These are phyloP conservation scores for Fragum whitleyi DNA, from an alignment of 2,888 invertebrate species.

Conservation along the genomic window DNA sequence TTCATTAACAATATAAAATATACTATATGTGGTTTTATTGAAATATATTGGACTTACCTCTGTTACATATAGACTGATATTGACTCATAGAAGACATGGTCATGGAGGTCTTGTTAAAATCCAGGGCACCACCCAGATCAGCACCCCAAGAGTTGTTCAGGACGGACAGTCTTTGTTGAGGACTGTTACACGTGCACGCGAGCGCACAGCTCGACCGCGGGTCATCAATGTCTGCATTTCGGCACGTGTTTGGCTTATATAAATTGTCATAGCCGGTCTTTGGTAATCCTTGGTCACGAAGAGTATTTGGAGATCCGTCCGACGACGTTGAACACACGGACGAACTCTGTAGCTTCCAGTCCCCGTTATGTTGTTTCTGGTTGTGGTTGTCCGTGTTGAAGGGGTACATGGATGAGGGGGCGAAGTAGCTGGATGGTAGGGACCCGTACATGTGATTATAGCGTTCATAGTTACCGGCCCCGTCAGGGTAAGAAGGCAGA, in stretches of 20 bases:
- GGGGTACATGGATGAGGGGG: constrained; percentile 75
- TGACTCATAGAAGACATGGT: constrained; percentile 68
- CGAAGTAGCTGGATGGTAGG: constrained; percentile 79
- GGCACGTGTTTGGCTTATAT: constrained; percentile 72
- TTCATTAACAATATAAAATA: too few relatives aligned
- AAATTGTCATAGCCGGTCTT: constrained; percentile 76
- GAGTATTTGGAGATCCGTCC: constrained; percentile 68
- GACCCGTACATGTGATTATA: constrained; percentile 80
- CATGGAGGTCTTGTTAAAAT: constrained; percentile 78
- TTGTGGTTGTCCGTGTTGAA: constrained; percentile 76
- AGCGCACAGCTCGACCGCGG: constrained; percentile 78
- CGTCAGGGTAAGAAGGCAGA: constrained; percentile 78
- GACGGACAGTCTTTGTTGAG: constrained; percentile 74
- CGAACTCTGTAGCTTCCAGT: constrained; percentile 77
- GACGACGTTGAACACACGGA: constrained; percentile 71
- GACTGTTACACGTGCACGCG: constrained; percentile 76
- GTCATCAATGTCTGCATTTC: constrained; percentile 72
- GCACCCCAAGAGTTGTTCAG: constrained; percentile 77
- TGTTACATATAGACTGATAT: constrained; percentile 76
- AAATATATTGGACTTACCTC: constrained; percentile 71
- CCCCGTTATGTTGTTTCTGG: constrained; percentile 75
- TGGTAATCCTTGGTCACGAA: constrained; percentile 64
- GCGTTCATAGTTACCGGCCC: constrained; percentile 76
- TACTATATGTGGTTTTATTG: too few relatives aligned
- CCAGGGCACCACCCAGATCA: constrained; percentile 73